A percentile compares a stretch with the other conserved stretches of the same genome.
Conservation (phyloP, 2,888 invertebrate genomes). For the Ophion costatus region DNA sequence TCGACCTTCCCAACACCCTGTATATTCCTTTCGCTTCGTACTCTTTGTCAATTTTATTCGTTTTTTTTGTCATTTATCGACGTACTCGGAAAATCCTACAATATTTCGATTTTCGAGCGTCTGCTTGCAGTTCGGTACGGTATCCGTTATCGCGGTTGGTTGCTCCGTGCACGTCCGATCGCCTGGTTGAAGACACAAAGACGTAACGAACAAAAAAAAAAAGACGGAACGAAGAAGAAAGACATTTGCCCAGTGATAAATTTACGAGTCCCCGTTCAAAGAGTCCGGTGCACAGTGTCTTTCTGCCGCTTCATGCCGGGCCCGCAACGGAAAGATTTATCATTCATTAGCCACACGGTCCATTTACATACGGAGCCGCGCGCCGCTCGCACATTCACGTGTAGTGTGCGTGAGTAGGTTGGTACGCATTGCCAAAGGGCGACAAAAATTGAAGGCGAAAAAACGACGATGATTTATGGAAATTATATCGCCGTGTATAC, state of each 20-base stretch:
- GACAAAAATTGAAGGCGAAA: not conserved
- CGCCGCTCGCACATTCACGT: not conserved
- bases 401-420: not conserved
- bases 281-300: constrained; percentile 36
- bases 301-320: constrained; percentile 54
- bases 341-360: constrained; percentile 53
- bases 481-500: constrained; percentile 29
- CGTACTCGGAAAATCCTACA: too few species aligned
- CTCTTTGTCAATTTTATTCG: too few species aligned
- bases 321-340: constrained; percentile 50
- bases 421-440: not conserved
- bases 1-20: too few species aligned
- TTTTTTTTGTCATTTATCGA: too few species aligned
- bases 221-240: constrained; percentile 15
- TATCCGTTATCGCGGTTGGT: not conserved
- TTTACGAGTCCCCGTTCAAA: constrained; percentile 52
- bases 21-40: too few species aligned
- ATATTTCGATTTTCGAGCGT: too few species aligned
- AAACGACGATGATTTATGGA: constrained; percentile 50
- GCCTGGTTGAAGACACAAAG: not conserved
- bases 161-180: not conserved
- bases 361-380: constrained; percentile 15
- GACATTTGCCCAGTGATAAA: constrained; percentile 57
- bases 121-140: too few species aligned
- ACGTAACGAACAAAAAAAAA: not conserved